phyloP scores from a whole-genome alignment of 2,797 vertebrate genomes.

The Fundulus diaphanus region DNA sequence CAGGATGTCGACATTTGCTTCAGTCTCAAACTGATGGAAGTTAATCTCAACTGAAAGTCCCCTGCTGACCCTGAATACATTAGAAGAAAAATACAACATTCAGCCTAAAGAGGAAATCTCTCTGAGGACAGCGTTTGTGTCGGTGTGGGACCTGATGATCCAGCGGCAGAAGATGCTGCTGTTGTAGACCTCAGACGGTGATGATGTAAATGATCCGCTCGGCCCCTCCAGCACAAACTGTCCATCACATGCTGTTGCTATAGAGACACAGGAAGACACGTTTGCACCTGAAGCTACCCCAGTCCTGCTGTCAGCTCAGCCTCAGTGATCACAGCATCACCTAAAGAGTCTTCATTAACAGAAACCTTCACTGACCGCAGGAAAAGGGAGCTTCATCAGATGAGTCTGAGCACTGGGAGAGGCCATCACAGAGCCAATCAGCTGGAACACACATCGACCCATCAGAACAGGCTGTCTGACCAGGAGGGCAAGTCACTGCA shows the following conservation, averaged over 20 bases:
- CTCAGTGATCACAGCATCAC: background rate
- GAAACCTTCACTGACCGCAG: slow-evolving; percentile 83
- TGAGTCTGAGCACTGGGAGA: slow-evolving; percentile 82
- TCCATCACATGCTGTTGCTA: slow-evolving; percentile 89
- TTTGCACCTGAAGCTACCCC: no score
- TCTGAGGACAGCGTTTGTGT: background rate
- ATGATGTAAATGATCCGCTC: slow-evolving; percentile 85
- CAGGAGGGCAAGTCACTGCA: slow-evolving; percentile 76
- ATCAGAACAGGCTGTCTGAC: slow-evolving; percentile 78
- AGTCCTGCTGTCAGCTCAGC: background rate
- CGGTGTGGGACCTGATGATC: slow-evolving; percentile 85
- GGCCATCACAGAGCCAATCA: slow-evolving; percentile 87
- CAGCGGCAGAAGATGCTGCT: slow-evolving; percentile 82
- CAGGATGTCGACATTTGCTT: slow-evolving; percentile 73
- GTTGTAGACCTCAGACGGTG: slow-evolving; percentile 75
- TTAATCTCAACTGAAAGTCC: slow-evolving; percentile 82
- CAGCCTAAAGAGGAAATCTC: background rate
- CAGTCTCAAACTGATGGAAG: slow-evolving; percentile 81
- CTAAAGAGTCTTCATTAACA: background rate
- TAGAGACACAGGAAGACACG: slow-evolving; percentile 51
- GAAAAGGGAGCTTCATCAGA: slow-evolving; percentile 85
- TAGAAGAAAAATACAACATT: background rate
- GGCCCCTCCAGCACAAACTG: slow-evolving; percentile 84
- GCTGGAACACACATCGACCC: slow-evolving; percentile 71
- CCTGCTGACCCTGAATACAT: slow-evolving; percentile 74